Evolutionary conservation across 2,797 vertebrate genomes (phyloP).

Genomic region (Dromococcyx pavoninus): DNA sequence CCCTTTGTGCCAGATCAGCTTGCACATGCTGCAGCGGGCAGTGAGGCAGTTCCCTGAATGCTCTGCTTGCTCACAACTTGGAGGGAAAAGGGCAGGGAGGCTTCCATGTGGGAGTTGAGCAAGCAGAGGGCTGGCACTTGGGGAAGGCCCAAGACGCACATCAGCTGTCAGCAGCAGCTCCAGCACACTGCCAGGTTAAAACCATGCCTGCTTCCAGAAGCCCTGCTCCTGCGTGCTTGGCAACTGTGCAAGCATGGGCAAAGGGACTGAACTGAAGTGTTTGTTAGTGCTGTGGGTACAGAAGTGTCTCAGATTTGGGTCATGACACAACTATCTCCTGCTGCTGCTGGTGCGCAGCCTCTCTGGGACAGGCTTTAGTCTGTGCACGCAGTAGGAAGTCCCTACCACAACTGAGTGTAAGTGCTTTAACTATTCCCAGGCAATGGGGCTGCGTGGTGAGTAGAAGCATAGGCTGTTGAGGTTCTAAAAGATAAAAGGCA

Average conservation of each 20-base stretch:
- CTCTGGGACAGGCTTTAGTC: neutral
- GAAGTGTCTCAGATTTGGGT: neutral
- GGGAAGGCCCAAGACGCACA: neutral
- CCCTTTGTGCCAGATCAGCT: neutral
- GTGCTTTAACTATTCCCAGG: neutral
- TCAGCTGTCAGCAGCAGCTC: neutral
- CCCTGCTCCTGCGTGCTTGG: neutral
- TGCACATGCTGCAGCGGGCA: neutral
- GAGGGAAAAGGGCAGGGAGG: neutral
- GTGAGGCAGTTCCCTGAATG: neutral
- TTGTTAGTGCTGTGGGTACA: neutral
- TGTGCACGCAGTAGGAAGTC: neutral
- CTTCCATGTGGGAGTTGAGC: neutral
- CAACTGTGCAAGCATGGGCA: neutral
- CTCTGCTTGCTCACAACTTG: neutral
- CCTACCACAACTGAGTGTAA: neutral
- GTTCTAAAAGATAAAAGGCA: neutral
- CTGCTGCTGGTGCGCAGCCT: neutral
- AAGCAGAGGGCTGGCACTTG: neutral
- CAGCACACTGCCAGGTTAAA: neutral
- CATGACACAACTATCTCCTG: neutral
- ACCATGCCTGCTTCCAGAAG: neutral
- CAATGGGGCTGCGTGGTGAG: neutral
- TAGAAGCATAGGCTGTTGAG: accelerated
- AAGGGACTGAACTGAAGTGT: neutral